These are phyloP conservation scores for Sericinus montela DNA, from an alignment of 2,888 invertebrate species.

Conservation along the genomic window DNA sequence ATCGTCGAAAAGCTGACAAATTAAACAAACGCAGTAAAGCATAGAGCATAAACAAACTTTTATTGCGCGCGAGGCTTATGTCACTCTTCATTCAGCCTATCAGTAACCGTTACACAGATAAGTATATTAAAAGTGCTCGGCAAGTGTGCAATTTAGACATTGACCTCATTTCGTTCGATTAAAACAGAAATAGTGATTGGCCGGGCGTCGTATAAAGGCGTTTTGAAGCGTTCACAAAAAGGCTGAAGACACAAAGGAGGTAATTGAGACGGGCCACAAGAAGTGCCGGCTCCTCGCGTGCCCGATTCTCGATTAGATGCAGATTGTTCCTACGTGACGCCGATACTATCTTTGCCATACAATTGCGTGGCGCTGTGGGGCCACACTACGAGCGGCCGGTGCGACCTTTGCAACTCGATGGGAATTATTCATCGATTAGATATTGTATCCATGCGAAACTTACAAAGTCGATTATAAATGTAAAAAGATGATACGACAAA, in stretches of 20 bases:
- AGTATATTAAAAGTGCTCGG: not conserved
- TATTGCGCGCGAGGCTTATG: conserved; percentile 8
- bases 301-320: conserved; percentile 44
- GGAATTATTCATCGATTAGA: conserved; percentile 7
- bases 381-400: conserved; percentile 24
- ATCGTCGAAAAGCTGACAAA: not conserved
- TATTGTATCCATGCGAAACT: not conserved
- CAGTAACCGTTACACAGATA: not conserved
- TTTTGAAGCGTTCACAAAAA: conserved; percentile 12
- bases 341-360: conserved; percentile 40
- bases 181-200: not conserved
- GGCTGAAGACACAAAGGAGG: conserved; percentile 33
- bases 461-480: too few relatives aligned
- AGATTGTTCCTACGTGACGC: conserved; percentile 48
- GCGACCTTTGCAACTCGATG: not conserved
- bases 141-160: not conserved
- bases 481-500: too few relatives aligned
- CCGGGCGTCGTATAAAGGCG: not conserved
- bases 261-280: conserved; percentile 30
- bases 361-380: conserved; percentile 27
- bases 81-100: conserved; percentile 7
- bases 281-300: conserved; percentile 33
- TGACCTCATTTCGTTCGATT: conserved; percentile 7
- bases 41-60: conserved; percentile 1
- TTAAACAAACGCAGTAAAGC: not conserved